These are phyloP conservation scores for Chalcosyrphus nemorum DNA, from an alignment of 2,888 invertebrate species.

Conservation along the genomic window DNA sequence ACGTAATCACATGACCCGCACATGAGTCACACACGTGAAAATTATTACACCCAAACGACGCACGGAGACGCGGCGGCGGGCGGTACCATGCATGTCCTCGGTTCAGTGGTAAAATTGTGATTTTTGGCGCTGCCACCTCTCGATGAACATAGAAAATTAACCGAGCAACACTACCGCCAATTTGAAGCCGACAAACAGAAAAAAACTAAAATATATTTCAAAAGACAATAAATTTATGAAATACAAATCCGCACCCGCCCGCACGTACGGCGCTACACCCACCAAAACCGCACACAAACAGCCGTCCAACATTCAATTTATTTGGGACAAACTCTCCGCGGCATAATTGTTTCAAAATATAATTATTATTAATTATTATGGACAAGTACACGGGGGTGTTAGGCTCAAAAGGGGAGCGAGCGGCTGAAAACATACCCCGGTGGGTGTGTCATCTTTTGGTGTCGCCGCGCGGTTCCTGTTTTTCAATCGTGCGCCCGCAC, in stretches of 20 bases:
- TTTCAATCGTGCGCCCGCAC: slow-evolving; percentile 24
- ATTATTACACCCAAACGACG: slow-evolving; percentile 9
- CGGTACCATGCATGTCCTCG: background rate
- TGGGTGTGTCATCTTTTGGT: slow-evolving; percentile 52
- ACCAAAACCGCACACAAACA: slow-evolving; percentile 56
- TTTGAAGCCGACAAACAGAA: slow-evolving; percentile 38
- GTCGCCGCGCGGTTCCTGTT: slow-evolving; percentile 51
- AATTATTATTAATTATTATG: slow-evolving; percentile 73
- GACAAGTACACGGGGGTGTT: slow-evolving; percentile 30
- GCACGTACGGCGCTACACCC: slow-evolving; percentile 20
- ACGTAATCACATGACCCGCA: slow-evolving; percentile 48
- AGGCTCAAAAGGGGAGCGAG: background rate
- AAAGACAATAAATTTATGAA: slow-evolving; percentile 60
- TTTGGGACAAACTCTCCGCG: slow-evolving; percentile 68
- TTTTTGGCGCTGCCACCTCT: slow-evolving; percentile 54
- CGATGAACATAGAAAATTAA: slow-evolving; percentile 64
- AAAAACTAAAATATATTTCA: too few species aligned
- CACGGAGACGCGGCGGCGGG: background rate
- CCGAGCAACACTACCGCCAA: slow-evolving; percentile 65
- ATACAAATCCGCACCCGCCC: slow-evolving; percentile 64
- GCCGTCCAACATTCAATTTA: slow-evolving; percentile 71
- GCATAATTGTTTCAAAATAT: slow-evolving; percentile 73
- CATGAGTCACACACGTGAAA: slow-evolving; percentile 37
- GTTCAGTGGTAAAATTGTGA: slow-evolving; percentile 34
- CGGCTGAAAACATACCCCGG: background rate